These are phyloP conservation scores for Heptranchias perlo DNA, from an alignment of 2,113 vertebrate genomes.

Conservation along the genomic window DNA sequence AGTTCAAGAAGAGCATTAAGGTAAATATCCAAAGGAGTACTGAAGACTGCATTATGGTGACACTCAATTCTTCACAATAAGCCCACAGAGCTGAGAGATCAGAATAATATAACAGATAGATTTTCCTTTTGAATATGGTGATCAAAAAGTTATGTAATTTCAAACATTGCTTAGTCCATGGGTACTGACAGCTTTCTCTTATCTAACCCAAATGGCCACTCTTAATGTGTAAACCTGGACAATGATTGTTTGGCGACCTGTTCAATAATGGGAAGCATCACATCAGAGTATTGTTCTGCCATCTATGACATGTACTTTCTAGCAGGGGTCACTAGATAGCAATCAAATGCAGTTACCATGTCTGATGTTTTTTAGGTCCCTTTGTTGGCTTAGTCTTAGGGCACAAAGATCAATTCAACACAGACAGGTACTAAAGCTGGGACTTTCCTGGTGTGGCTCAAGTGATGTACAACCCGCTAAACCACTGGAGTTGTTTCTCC, in stretches of 20 bases:
- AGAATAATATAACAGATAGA: not conserved
- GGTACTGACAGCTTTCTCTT: not conserved
- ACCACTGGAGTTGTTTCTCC: not conserved
- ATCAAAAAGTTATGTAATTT: not conserved
- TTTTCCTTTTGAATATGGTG: not conserved
- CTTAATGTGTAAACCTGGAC: not conserved
- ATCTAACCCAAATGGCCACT: not conserved
- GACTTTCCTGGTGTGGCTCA: not conserved
- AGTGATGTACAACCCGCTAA: not conserved
- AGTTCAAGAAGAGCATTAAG: constrained; percentile 96
- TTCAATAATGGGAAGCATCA: not conserved
- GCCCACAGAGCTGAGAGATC: not conserved
- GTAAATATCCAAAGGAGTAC: constrained; percentile 51
- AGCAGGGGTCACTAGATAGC: not conserved
- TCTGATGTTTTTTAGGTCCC: not conserved
- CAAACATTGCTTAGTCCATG: not conserved
- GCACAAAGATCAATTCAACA: not conserved
- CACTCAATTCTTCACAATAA: not conserved
- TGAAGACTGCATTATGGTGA: not conserved
- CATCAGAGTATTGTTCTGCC: not conserved
- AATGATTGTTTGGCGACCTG: not conserved
- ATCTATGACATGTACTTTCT: not conserved
- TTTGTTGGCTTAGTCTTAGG: not conserved
- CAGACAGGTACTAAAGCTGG: not conserved
- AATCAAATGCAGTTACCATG: not conserved